A percentile compares a stretch with the other conserved stretches of the same genome.
phyloP scores from a whole-genome alignment of 2,113 vertebrate genomes.

The Leptodactylus fuscus region DNA sequence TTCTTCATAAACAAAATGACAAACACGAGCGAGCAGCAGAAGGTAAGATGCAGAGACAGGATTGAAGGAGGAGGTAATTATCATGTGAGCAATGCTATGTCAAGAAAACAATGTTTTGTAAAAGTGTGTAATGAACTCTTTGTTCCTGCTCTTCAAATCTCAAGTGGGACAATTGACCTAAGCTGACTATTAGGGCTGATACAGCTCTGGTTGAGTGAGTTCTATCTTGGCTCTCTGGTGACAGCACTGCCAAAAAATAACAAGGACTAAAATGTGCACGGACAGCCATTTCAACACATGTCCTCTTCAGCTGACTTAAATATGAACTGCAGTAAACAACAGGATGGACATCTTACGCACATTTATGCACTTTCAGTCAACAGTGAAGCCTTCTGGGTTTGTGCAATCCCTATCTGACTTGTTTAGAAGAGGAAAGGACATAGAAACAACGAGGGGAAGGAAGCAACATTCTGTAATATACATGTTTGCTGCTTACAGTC shows the following conservation, averaged over 20 bases:
- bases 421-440: constrained; percentile 42
- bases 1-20: constrained; percentile 58
- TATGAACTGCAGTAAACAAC: constrained; percentile 59
- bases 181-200: constrained; percentile 62
- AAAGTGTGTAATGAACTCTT: constrained; percentile 62
- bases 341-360: constrained; percentile 54
- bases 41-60: constrained; percentile 56
- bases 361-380: constrained; percentile 59
- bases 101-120: constrained; percentile 62
- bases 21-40: constrained; percentile 47
- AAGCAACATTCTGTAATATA: constrained; percentile 6
- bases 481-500: background rate
- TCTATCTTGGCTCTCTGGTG: constrained; percentile 60
- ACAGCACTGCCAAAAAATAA: constrained; percentile 60
- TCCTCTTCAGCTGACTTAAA: constrained; percentile 60
- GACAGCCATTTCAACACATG: constrained; percentile 61
- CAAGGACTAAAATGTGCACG: constrained; percentile 61
- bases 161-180: constrained; percentile 61
- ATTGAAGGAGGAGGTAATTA: constrained; percentile 57
- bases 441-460: constrained; percentile 25
- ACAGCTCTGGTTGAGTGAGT: constrained; percentile 61
- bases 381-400: constrained; percentile 50
- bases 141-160: constrained; percentile 61
- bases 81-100: constrained; percentile 60
- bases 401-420: constrained; percentile 50